These are phyloP conservation scores for Craterocephalus amniculus DNA, from an alignment of 2,797 vertebrate genomes.

Conservation along the genomic window DNA sequence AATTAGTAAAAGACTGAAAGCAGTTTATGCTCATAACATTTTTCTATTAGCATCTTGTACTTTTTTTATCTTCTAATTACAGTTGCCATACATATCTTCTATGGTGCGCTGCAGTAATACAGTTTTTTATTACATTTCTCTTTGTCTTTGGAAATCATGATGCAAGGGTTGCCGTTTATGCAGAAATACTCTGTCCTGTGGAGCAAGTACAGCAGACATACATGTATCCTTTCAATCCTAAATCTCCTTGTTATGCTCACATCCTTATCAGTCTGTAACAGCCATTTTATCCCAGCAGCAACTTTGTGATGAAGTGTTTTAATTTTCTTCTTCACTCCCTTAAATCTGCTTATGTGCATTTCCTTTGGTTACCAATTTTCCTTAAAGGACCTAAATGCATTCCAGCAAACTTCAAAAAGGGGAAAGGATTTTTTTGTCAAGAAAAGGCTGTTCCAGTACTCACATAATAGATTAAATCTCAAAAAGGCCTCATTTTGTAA, in stretches of 20 bases:
- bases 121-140: not conserved
- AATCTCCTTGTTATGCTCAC: not conserved
- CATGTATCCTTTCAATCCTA: not conserved
- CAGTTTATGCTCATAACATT: not conserved
- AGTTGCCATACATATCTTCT: not conserved
- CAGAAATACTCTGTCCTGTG: not conserved
- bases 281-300: constrained; percentile 1
- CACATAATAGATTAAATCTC: not conserved
- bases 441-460: not conserved
- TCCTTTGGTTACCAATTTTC: not conserved
- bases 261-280: not conserved
- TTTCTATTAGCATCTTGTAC: not conserved
- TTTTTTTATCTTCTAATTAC: not conserved
- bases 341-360: not conserved
- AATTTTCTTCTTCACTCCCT: not conserved
- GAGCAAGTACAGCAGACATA: not conserved
- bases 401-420: not conserved
- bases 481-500: not conserved
- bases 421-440: not conserved
- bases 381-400: not conserved
- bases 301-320: constrained; percentile 2
- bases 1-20: not conserved
- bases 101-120: not conserved
- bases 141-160: not conserved
- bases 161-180: not conserved